These are phyloP conservation scores for Danio kyathit DNA, from an alignment of 2,797 vertebrate genomes.

Conservation along the genomic window DNA sequence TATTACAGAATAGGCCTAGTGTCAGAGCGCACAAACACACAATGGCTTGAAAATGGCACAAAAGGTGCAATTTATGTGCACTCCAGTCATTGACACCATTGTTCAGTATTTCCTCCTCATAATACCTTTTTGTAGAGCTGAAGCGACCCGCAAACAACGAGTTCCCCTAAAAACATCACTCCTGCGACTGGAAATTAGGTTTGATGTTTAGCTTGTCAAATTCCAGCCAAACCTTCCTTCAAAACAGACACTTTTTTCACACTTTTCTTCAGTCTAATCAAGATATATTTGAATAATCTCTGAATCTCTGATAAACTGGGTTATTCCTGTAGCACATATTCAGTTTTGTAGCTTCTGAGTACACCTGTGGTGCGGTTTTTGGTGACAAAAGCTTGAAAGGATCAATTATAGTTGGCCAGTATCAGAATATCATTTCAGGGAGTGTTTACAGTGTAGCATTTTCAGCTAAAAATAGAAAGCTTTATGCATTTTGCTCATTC, in stretches of 20 bases:
- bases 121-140: not conserved
- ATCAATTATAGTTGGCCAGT: no score
- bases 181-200: not conserved
- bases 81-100: not conserved
- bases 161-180: slow-evolving; percentile 26
- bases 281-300: not conserved
- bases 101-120: not conserved
- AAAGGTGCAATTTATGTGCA: not conserved
- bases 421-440: no score
- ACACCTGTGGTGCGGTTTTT: no score
- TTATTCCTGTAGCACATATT: no score
- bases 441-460: no score
- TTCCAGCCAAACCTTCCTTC: not conserved
- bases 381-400: no score
- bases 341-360: no score
- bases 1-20: slow-evolving; percentile 1
- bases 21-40: not conserved
- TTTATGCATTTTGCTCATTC: no score
- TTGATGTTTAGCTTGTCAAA: slow-evolving; percentile 17
- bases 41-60: not conserved
- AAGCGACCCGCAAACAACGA: slow-evolving; percentile 16
- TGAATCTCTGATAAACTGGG: no score
- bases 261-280: not conserved
- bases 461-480: no score
- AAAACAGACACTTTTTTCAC: not conserved